Percentiles rank a stretch among this genome's conserved stretches.
Evolutionary conservation across 2,797 vertebrate genomes (phyloP).

Genomic region (Zalophus californianus): DNA sequence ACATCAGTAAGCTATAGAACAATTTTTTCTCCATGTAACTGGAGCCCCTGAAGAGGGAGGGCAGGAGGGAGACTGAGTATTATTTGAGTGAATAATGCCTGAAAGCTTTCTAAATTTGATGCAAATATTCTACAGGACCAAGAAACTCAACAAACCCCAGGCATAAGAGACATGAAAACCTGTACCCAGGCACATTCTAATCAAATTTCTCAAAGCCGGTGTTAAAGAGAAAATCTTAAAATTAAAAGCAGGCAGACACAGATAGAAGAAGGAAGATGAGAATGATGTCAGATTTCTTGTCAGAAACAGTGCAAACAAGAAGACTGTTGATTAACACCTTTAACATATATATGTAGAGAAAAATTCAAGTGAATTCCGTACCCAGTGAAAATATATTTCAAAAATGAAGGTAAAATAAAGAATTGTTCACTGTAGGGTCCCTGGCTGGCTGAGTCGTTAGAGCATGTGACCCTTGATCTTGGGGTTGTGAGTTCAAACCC

Average conservation of each 20-base stretch:
- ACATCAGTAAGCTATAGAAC: neutral
- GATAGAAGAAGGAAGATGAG: neutral
- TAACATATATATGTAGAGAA: neutral
- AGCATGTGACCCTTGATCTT: neutral
- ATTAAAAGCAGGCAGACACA: neutral
- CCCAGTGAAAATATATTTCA: neutral
- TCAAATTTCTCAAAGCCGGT: neutral
- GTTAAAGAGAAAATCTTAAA: neutral
- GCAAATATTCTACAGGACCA: neutral
- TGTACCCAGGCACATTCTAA: neutral
- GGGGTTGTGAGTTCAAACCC: neutral
- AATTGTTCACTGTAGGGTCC: neutral
- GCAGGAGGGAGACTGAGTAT: neutral
- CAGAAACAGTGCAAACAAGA: neutral
- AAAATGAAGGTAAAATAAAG: neutral
- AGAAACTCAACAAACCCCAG: neutral
- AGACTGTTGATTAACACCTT: neutral
- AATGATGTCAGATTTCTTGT: neutral
- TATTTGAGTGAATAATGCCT: slow-evolving; percentile 15
- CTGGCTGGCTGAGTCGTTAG: neutral
- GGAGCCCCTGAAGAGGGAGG: neutral
- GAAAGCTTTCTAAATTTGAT: neutral
- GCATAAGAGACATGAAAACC: neutral
- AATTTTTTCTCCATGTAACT: neutral
- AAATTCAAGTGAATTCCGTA: neutral